Evolutionary conservation across 1,140 invertebrate genomes (phyloP).

Genomic region (Lasaia peninsularis): DNA sequence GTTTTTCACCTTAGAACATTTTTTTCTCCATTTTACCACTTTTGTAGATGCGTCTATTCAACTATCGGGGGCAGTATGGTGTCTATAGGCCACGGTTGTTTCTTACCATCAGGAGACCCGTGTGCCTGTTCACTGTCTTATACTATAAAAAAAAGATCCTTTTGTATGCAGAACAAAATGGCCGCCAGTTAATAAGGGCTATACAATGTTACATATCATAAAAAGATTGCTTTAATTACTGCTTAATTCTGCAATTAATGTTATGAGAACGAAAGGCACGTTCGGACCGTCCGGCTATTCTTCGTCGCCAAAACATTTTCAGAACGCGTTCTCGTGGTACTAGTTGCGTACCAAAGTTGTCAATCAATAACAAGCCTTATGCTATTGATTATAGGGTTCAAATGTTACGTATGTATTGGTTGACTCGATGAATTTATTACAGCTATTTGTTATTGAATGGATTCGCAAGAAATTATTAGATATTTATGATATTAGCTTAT

Average conservation of each 20-base stretch:
- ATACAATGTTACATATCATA: conserved; percentile 2
- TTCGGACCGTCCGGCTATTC: conserved; percentile 25
- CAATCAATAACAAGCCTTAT: conserved; percentile 2
- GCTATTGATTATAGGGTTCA: not conserved
- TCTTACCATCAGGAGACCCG: no score
- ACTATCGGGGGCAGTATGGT: no score
- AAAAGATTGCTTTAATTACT: conserved; percentile 15
- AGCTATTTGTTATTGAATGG: not conserved
- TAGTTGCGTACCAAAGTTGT: conserved; percentile 10
- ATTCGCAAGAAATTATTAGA: not conserved
- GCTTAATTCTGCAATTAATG: conserved; percentile 21
- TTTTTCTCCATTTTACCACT: no score
- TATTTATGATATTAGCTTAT: not conserved
- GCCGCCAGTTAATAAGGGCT: not conserved
- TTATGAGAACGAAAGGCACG: conserved; percentile 19
- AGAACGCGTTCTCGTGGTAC: conserved; percentile 25
- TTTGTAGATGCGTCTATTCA: no score
- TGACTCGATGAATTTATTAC: not conserved
- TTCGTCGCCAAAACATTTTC: conserved; percentile 29
- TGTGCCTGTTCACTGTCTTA: no score
- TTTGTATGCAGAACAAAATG: no score
- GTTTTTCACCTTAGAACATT: no score
- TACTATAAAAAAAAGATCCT: no score
- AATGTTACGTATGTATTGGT: not conserved
- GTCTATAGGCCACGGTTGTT: no score